Evolutionary conservation across 2,797 vertebrate genomes (phyloP), one percentile per base, ranked within the genome.

Genomic region (Peromyscus eremicus): DNA sequence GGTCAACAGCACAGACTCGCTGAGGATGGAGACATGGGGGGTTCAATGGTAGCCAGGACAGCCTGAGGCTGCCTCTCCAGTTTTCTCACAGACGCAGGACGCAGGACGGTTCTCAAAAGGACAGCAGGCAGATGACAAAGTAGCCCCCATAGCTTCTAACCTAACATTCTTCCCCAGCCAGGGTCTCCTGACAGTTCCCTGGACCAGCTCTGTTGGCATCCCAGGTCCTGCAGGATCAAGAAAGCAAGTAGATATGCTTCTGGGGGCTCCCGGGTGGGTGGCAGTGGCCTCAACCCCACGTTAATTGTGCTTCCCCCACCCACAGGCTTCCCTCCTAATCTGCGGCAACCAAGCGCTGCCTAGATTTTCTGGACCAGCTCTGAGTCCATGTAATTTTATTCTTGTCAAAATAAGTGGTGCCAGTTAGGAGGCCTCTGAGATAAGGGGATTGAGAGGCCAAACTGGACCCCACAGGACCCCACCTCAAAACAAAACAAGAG

Each of bases 361-460:
- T 88, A 46, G 66, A 49, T 68, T 92, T 93, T 90, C 49, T 66
- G 82, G 89, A 92, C 79, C 64, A 92, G 85, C 3, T 70, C 34
- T 75, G 82, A 89, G 89, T 88, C 60, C 14, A 3, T 29, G 29
- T 86, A 40, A 83, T 82, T 89, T 84, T 81, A 81, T 76, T 96
- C 40, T 95, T 93, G 88, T 85, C 83, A 92, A 84, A 96, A 79
- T 49, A 96, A 60, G 79, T 29, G 16, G 52, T 91, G 27, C 34
- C 52, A 73, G 8, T 83, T 70, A 81, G 68, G 40, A 73, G 68
- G 40, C 40, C 71, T 25, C 71, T 19, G 55, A 43, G 80, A 40
- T n/a, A 62, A 55, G 80, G 82, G 12, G 66, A 70, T 5, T 25
- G n/a, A 68, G 66, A 81, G 64, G 62, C n/a, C 62, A 57, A 66